Conservation (phyloP, 2,797 vertebrate species). For the Selene dorsalis region DNA sequence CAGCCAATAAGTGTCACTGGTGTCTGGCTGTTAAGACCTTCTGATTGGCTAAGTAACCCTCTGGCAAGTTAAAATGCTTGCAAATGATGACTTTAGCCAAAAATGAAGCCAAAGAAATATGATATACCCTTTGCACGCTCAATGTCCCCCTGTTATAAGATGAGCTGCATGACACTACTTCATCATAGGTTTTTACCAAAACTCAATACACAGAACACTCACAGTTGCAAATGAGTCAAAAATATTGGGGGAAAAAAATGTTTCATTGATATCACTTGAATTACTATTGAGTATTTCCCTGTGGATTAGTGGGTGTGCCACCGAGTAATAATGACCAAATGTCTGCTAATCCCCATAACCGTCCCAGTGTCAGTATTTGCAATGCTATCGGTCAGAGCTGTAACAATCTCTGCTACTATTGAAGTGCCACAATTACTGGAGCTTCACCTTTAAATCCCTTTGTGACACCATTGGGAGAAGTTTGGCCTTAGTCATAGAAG, state of each 20-base stretch:
- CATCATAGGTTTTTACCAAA: background rate
- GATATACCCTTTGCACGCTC: background rate
- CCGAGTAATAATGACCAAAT: slow-evolving; percentile 4
- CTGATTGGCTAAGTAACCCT: background rate
- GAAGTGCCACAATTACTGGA: slow-evolving; percentile 1
- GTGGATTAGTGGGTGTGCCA: background rate
- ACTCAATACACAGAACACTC: background rate
- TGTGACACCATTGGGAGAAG: background rate
- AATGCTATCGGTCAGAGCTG: slow-evolving; percentile 9
- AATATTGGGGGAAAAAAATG: background rate
- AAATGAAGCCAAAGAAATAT: background rate
- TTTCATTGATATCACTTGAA: slow-evolving; percentile 13
- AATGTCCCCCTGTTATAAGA: background rate
- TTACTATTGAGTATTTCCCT: background rate
- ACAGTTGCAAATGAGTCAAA: slow-evolving; percentile 2
- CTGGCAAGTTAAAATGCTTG: background rate
- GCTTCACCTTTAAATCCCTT: slow-evolving; percentile 14
- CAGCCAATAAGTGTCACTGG: background rate
- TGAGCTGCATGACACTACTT: background rate
- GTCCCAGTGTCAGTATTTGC: slow-evolving; percentile 23
- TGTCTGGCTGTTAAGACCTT: no score
- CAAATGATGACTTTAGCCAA: background rate
- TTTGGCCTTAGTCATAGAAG: background rate
- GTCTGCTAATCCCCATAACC: slow-evolving; percentile 11
- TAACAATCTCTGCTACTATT: slow-evolving; percentile 17